phyloP scores from a whole-genome alignment of 2,797 vertebrate genomes.

The Scyliorhinus canicula region DNA sequence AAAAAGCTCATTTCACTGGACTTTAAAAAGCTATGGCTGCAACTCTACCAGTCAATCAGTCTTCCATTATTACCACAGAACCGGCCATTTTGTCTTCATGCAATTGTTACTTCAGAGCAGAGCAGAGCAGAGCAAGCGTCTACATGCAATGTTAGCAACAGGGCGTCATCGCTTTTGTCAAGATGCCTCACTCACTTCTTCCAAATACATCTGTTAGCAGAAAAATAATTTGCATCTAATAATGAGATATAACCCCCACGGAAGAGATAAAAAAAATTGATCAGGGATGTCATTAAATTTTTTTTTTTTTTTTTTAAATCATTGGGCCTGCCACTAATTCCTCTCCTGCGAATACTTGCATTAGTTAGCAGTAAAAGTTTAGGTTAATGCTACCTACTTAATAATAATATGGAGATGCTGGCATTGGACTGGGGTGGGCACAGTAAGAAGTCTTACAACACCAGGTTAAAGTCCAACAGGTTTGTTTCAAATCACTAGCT shows the following conservation, averaged over 20 bases:
- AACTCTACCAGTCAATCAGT: not conserved
- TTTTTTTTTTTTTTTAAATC: too few relatives aligned
- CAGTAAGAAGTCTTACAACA: too few relatives aligned
- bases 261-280: not conserved
- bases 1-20: not conserved
- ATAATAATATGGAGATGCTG: too few relatives aligned
- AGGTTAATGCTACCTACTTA: not conserved
- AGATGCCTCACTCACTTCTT: not conserved
- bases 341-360: not conserved
- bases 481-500: too few relatives aligned
- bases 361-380: not conserved
- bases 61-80: not conserved
- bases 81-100: not conserved
- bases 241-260: not conserved
- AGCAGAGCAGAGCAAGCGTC: not conserved
- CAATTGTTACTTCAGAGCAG: not conserved
- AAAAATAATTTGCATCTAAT: not conserved
- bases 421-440: too few relatives aligned
- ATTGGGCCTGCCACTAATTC: not conserved
- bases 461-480: too few relatives aligned
- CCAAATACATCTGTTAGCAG: not conserved
- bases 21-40: not conserved
- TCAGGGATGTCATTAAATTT: too few relatives aligned
- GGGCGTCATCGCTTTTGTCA: not conserved
- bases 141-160: constrained; percentile 14